Conservation (phyloP, 2,888 invertebrate species). For the Amorpha juglandis region DNA sequence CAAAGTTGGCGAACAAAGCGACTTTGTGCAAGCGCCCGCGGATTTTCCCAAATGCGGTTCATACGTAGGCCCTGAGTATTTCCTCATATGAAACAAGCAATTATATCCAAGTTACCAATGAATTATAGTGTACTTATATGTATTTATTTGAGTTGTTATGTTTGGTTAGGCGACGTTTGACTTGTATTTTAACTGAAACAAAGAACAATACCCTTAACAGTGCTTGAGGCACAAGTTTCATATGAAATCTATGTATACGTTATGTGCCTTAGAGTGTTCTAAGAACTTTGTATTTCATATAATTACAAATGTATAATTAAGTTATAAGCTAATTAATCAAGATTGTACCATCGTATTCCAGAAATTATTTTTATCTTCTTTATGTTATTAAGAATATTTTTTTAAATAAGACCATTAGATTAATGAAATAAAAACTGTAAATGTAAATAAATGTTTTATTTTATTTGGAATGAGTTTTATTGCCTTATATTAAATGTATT, state of each 20-base stretch:
- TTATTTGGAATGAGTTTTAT: too few relatives aligned
- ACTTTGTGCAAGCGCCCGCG: constrained; percentile 87
- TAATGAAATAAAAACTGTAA: too few relatives aligned
- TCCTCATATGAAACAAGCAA: constrained; percentile 76
- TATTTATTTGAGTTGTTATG: constrained; percentile 60
- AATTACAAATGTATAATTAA: background rate
- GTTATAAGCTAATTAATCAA: too few relatives aligned
- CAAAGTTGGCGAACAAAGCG: constrained; percentile 87
- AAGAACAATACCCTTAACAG: constrained; percentile 4
- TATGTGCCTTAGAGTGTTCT: constrained; percentile 7
- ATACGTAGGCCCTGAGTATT: constrained; percentile 90
- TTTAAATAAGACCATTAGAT: too few relatives aligned
- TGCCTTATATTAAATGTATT: too few relatives aligned
- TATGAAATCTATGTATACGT: background rate
- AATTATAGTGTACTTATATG: constrained; percentile 36
- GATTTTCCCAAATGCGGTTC: constrained; percentile 92
- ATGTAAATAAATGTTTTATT: too few relatives aligned
- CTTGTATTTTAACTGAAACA: constrained; percentile 1
- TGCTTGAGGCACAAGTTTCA: background rate
- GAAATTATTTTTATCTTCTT: background rate
- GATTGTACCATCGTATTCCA: background rate
- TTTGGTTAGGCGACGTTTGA: constrained; percentile 35
- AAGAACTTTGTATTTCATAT: background rate
- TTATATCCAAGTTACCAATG: constrained; percentile 41
- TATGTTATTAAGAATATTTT: too few relatives aligned